A percentile compares a stretch with the other conserved stretches of the same genome.
phyloP scores from a whole-genome alignment of 2,113 vertebrate species.

The Sorex fumeus region DNA sequence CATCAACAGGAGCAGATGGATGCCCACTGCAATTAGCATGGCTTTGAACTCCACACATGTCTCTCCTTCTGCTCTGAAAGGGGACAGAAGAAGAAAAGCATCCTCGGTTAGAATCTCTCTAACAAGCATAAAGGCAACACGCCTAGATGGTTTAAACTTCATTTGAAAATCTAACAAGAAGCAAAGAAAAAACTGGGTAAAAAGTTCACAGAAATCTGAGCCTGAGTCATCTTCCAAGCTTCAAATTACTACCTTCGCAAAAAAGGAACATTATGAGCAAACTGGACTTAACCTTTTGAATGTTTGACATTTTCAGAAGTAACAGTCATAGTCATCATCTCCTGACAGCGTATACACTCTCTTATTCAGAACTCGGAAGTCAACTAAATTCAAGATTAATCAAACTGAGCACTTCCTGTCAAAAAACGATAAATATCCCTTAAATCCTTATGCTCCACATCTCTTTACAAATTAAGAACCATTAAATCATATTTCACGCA shows the following conservation, averaged over 20 bases:
- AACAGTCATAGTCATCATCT: slow-evolving; percentile 12
- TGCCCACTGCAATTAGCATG: slow-evolving; percentile 98
- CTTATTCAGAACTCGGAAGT: slow-evolving; percentile 48
- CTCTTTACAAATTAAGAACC: slow-evolving; percentile 48
- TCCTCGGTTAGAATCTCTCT: slow-evolving; percentile 54
- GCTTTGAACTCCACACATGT: slow-evolving; percentile 99
- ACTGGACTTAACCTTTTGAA: background rate
- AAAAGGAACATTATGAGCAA: background rate
- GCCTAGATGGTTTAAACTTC: background rate
- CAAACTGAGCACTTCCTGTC: slow-evolving; percentile 32
- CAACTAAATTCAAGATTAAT: slow-evolving; percentile 47
- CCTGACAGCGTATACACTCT: background rate
- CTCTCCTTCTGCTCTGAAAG: slow-evolving; percentile 96
- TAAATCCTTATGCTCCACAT: background rate
- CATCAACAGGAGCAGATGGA: slow-evolving; percentile 97
- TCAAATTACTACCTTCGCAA: background rate
- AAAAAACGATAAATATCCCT: slow-evolving; percentile 27
- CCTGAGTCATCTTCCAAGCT: slow-evolving; percentile 34
- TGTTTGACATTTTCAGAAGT: background rate
- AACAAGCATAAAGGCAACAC: slow-evolving; percentile 12
- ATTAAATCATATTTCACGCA: slow-evolving; percentile 54
- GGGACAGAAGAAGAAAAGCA: slow-evolving; percentile 69
- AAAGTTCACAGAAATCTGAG: slow-evolving; percentile 30
- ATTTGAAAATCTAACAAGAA: slow-evolving; percentile 54
- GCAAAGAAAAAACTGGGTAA: background rate